These are phyloP conservation scores for Drepanosiphum platanoidis DNA, from an alignment of 2,888 invertebrate species.

Conservation along the genomic window DNA sequence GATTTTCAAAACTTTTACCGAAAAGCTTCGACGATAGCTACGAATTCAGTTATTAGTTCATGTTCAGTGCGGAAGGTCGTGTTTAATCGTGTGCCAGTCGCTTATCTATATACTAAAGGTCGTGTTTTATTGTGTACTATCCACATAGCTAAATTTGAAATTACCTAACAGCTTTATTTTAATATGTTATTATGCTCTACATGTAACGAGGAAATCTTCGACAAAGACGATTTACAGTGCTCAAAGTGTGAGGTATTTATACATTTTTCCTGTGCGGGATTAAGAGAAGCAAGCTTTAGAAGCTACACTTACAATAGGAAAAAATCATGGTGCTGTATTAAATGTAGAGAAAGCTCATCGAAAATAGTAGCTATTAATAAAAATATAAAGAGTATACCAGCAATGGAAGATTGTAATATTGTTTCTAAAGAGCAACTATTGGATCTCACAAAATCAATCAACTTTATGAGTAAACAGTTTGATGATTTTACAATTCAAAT, in stretches of 20 bases:
- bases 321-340: not conserved
- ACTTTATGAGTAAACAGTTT: slow-evolving; percentile 8
- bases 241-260: not conserved
- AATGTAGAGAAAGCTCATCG: not conserved
- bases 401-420: not conserved
- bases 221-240: not conserved
- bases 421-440: too few relatives aligned
- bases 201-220: not conserved
- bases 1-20: too few relatives aligned
- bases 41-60: too few relatives aligned
- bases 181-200: not conserved
- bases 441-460: not conserved
- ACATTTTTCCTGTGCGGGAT: not conserved
- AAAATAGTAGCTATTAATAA: not conserved
- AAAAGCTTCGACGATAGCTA: too few relatives aligned
- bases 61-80: too few relatives aligned
- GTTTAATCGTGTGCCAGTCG: too few relatives aligned
- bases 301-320: not conserved
- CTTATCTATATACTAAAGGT: too few relatives aligned
- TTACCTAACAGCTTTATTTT: too few relatives aligned
- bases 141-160: too few relatives aligned
- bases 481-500: not conserved
- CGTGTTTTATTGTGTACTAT: too few relatives aligned
- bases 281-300: not conserved
- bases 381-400: not conserved